Conservation (phyloP, 2,888 invertebrate species). For the Phasia obesa region DNA sequence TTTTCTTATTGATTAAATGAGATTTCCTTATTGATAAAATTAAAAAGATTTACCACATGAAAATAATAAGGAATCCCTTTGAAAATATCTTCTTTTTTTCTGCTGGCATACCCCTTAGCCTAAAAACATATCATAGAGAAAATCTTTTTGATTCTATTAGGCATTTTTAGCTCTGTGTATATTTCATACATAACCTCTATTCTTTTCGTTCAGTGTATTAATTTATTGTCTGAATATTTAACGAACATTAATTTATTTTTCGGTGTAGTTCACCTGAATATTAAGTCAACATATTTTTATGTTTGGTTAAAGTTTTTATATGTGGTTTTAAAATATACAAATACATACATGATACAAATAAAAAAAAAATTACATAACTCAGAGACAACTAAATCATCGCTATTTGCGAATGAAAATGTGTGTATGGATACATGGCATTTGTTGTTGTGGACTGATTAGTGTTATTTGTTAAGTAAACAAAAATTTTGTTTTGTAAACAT, state of each 20-base stretch:
- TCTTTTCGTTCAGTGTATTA: background rate
- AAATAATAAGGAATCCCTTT: too few relatives aligned
- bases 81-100: too few relatives aligned
- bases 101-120: too few relatives aligned
- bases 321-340: constrained; percentile 51
- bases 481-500: constrained; percentile 33
- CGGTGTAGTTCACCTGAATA: constrained; percentile 55
- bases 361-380: background rate
- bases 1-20: too few relatives aligned
- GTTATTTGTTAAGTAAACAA: constrained; percentile 61
- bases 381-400: background rate
- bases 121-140: too few relatives aligned
- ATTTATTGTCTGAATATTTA: background rate
- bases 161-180: too few relatives aligned
- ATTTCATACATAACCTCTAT: background rate
- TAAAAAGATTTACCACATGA: too few relatives aligned
- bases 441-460: constrained; percentile 63
- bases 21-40: too few relatives aligned
- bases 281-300: constrained; percentile 31
- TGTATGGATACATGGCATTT: constrained; percentile 23
- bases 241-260: constrained; percentile 20
- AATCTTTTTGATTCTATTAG: too few relatives aligned
- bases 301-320: background rate
- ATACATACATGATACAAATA: constrained; percentile 3
- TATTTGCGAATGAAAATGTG: background rate